Evolutionary conservation across 2,113 vertebrate species (phyloP).

Genomic region (Ardeotis arabs): DNA sequence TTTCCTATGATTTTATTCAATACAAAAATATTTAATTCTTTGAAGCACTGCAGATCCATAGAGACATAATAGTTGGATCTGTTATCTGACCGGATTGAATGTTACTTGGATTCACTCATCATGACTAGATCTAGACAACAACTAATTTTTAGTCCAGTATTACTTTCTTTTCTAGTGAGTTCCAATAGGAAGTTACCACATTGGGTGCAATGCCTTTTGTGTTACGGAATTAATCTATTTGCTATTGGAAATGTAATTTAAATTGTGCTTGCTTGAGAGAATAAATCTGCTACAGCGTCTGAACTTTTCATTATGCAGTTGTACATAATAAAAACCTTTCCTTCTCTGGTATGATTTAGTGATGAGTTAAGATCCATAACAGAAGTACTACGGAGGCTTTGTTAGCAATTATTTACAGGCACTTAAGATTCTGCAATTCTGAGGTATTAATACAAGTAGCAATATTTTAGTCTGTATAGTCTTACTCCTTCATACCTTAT

Average conservation of each 20-base stretch:
- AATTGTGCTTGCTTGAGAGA: not conserved
- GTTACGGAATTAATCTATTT: not conserved
- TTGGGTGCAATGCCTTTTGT: not conserved
- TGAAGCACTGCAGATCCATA: not conserved
- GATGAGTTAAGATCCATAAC: not conserved
- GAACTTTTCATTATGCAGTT: not conserved
- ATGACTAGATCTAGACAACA: not conserved
- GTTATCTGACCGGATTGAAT: not conserved
- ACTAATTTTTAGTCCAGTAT: not conserved
- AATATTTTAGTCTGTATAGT: not conserved
- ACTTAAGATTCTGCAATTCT: not conserved
- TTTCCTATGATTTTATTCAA: not conserved
- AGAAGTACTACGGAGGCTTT: not conserved
- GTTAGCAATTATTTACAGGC: not conserved
- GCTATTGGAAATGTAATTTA: not conserved
- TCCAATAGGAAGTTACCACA: not conserved
- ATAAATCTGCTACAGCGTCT: not conserved
- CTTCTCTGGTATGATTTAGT: not conserved
- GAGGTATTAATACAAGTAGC: not conserved
- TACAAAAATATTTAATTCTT: not conserved
- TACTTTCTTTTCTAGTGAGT: not conserved
- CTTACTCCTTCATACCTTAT: not conserved
- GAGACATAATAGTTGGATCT: not conserved
- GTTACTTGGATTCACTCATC: not conserved
- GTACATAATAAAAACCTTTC: not conserved